Evolutionary conservation across 1,140 invertebrate genomes (phyloP), one percentile per base, ranked within the genome.

Genomic region (Propsilocerus akamusi): DNA sequence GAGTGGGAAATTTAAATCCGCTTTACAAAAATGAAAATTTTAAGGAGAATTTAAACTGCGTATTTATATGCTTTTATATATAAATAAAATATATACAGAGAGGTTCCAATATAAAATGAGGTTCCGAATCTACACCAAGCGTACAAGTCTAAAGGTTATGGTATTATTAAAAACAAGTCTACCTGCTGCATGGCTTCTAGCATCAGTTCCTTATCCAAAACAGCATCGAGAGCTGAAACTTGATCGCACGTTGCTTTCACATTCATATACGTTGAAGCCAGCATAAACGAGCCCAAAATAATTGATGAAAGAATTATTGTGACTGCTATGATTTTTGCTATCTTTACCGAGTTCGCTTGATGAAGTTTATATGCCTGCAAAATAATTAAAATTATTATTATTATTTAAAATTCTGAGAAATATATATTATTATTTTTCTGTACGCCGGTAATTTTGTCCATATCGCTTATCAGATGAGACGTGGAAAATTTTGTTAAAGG

Each of bases 201-300:
- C 32, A 76, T 71, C 14, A 79, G 62, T 57, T 78, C 75, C 57
- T 78, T 72, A 56, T 79, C 77, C 47, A 75, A 63, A 60, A 74
- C 71, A 25, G 72, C 72, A 49, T 75, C 73, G 6, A 75, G 59
- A 50, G 78, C 75, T 58, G 77, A 74, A 17, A 78, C 64, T 59
- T 78, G 77, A 53, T 76, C 76, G 60, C 81, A 85, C 10, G 80
- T 77, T 25, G 77, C 73, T 51, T 77, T 75, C 25, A 80, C 81
- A 57, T 81, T 76, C n/a, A 90, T 74, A 71, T 83, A 90, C 53
- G 84, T 78, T 5, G 81, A 77, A 25, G 83, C 81, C 53, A 90
- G 64, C 56, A 87, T 81, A 60, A 86, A 86, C 49, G 78, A 70
- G 24, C 85, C 85, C 53, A 88, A 65, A 37, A 88, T 74, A 53